Percentiles rank a stretch among this genome's conserved stretches.
Evolutionary conservation across 92 coral and sea anemone genomes (phyloP).

Genomic region (Chrysogorgia sp.): DNA sequence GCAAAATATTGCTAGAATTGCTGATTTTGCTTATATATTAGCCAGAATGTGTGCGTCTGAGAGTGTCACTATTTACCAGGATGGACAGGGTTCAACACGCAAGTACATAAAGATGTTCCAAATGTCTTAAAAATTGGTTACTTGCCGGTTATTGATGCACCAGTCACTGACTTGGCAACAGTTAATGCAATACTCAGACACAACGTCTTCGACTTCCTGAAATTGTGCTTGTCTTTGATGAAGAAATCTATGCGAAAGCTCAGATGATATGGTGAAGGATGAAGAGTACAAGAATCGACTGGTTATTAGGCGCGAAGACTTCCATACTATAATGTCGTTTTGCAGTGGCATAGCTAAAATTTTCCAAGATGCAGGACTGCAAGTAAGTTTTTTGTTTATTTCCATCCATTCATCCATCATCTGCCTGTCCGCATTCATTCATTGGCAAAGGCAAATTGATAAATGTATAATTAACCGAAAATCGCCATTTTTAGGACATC

Average conservation of each 20-base stretch:
- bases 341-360: constrained; percentile 63
- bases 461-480: no score
- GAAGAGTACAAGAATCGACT: constrained; percentile 43
- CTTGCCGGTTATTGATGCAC: constrained; percentile 66
- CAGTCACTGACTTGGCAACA: constrained; percentile 67
- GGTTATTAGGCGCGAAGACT: no score
- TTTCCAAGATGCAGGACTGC: constrained; percentile 65
- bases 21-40: background rate
- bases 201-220: constrained; percentile 58
- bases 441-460: no score
- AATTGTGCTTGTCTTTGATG: constrained; percentile 56
- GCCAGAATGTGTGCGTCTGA: background rate
- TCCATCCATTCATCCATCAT: background rate
- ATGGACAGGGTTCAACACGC: constrained; percentile 60
- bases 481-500: constrained; percentile 8
- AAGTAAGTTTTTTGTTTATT: background rate
- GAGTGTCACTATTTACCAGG: constrained; percentile 1
- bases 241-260: constrained; percentile 66
- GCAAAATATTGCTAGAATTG: background rate
- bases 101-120: constrained; percentile 37
- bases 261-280: constrained; percentile 63
- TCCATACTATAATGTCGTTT: constrained; percentile 55
- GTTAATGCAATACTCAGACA: constrained; percentile 60
- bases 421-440: no score
- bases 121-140: constrained; percentile 63